Evolutionary conservation across 2,113 vertebrate genomes (phyloP), one percentile per base, ranked within the genome.

Genomic region (Mormoops blainvillei): DNA sequence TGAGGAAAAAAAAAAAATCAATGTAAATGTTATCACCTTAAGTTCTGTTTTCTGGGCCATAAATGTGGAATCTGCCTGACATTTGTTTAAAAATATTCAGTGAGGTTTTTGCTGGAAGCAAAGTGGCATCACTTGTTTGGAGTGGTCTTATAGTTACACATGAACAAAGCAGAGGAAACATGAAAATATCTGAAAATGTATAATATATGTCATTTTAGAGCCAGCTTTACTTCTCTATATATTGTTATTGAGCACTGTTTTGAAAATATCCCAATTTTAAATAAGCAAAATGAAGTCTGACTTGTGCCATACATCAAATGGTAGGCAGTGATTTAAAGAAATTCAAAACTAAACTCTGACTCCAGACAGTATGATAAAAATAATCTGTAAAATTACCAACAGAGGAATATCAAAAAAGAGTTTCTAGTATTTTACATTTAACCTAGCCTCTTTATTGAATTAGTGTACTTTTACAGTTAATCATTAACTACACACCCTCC

Each of bases 271-370:
- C 84, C 58, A 28, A 65, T 73, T 92, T 81, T 56, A 58, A 78
- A 33, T 16, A 36, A 76, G 18, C 88, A 87, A 93, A 76, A 95
- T 48, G 16, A 54, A 91, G 48, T 24, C 90, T 76, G 22, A 36
- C 41, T 89, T 45, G 38, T 28, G 63, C 38, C 63, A 41, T 26
- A 33, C 11, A 84, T 33, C 84, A 18, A 28, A 82, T 22, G 54
- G 56, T 31, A 80, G 74, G 36, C 94, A 95, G 77, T 16, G 50
- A 96, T 95, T 85, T 78, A 58, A 54, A 92, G 83, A 97, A 81
- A 91, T 86, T 97, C 94, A 89, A 56, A 96, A 96, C 95, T 94
- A 77, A 97, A 96, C 97, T 98, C 94, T 68, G 85, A 94, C 89
- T 95, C 80, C 84, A 70, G 67, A 20, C 71, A 31, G 89, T 71